These are phyloP conservation scores for Melanophora roralis DNA, from an alignment of 2,888 invertebrate genomes.

Conservation along the genomic window DNA sequence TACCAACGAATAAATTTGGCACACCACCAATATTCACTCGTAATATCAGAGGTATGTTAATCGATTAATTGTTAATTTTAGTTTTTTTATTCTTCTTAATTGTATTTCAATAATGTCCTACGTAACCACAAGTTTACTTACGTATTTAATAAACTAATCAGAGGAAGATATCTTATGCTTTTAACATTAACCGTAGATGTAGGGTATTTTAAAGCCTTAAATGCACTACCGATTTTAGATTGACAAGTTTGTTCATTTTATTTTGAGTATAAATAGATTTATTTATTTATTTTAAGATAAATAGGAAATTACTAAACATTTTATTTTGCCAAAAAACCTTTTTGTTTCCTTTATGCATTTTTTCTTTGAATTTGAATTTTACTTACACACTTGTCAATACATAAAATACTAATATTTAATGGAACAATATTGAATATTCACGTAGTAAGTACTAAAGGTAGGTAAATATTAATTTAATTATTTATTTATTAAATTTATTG, in stretches of 20 bases:
- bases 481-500: conserved; percentile 1
- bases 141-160: not conserved
- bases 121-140: not conserved
- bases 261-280: conserved; percentile 38
- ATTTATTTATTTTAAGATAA: conserved; percentile 51
- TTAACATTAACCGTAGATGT: not conserved
- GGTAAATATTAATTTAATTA: not conserved
- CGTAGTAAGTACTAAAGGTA: conserved; percentile 30
- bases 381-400: not conserved
- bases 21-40: conserved; percentile 77
- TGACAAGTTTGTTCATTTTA: conserved; percentile 15
- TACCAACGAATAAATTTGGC: conserved; percentile 73
- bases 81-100: conserved; percentile 31
- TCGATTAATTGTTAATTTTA: conserved; percentile 63
- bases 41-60: conserved; percentile 76
- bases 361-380: not conserved
- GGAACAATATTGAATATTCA: not conserved
- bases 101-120: conserved; percentile 44
- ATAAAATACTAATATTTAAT: not conserved
- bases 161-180: not conserved
- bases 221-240: conserved; percentile 4
- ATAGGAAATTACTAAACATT: conserved; percentile 57
- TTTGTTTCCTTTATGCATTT: conserved; percentile 34
- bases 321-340: conserved; percentile 41
- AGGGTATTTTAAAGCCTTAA: conserved; percentile 30